Evolutionary conservation across 2,797 vertebrate genomes (phyloP).

Genomic region (Tamandua tetradactyla): DNA sequence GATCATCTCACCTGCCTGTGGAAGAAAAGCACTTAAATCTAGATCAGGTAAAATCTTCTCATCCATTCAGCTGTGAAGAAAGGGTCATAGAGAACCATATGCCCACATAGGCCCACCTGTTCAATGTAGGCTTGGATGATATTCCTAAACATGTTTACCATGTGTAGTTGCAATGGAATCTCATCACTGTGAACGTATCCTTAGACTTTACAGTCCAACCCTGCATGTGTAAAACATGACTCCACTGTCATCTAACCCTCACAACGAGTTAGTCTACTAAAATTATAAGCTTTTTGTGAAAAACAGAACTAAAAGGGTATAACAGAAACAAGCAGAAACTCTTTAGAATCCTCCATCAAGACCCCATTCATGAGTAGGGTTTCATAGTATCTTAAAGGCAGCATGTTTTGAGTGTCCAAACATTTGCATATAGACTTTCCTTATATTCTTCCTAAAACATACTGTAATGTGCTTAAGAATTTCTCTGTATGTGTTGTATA

Average conservation of each 20-base stretch:
- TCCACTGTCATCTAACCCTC: neutral
- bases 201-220: neutral
- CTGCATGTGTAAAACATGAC: neutral
- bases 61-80: neutral
- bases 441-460: neutral
- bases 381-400: neutral
- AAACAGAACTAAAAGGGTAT: neutral
- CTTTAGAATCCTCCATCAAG: neutral
- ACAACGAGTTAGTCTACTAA: neutral
- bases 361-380: neutral
- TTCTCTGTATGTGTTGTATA: neutral
- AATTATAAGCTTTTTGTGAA: neutral
- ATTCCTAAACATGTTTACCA: neutral
- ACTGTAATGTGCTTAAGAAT: neutral
- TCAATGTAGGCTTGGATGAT: neutral
- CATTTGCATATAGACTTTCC: neutral
- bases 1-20: neutral
- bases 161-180: neutral
- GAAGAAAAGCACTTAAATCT: neutral
- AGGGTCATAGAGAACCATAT: neutral
- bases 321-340: neutral
- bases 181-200: neutral
- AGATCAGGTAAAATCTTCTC: neutral
- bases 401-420: neutral
- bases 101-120: neutral